These are phyloP conservation scores for Leptodirus hochenwartii DNA, from an alignment of 2,888 invertebrate genomes.

Conservation along the genomic window DNA sequence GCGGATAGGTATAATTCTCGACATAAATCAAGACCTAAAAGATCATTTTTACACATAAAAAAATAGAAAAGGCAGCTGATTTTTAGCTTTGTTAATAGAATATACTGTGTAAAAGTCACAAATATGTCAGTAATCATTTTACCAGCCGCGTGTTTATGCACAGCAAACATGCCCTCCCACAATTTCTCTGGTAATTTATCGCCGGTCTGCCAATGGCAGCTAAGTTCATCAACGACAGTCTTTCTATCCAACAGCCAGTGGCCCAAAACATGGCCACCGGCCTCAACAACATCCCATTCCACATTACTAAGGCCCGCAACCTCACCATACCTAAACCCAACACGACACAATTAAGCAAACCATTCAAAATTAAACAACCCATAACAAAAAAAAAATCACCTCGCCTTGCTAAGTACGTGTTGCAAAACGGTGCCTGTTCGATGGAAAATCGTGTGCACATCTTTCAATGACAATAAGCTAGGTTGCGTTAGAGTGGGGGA, in stretches of 20 bases:
- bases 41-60: too few species aligned
- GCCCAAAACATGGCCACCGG: conserved; percentile 66
- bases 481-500: conserved; percentile 43
- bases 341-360: too few species aligned
- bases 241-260: conserved; percentile 57
- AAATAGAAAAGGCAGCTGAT: too few species aligned
- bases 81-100: too few species aligned
- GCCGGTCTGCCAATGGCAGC: conserved; percentile 56
- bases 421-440: conserved; percentile 81
- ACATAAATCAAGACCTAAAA: conserved; percentile 62
- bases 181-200: conserved; percentile 48
- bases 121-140: too few species aligned
- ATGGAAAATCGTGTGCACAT: conserved; percentile 58
- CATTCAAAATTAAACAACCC: too few species aligned
- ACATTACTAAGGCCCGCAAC: conserved; percentile 71
- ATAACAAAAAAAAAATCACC: too few species aligned
- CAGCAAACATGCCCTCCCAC: conserved; percentile 40
- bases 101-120: too few species aligned
- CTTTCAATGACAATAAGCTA: conserved; percentile 53
- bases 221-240: conserved; percentile 35
- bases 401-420: conserved; percentile 66
- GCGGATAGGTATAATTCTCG: conserved; percentile 64
- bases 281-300: conserved; percentile 86
- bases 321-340: conserved; percentile 58
- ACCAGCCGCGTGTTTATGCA: conserved; percentile 58